These are phyloP conservation scores for Sorex fumeus DNA, from an alignment of 2,113 vertebrate genomes.

Conservation along the genomic window DNA sequence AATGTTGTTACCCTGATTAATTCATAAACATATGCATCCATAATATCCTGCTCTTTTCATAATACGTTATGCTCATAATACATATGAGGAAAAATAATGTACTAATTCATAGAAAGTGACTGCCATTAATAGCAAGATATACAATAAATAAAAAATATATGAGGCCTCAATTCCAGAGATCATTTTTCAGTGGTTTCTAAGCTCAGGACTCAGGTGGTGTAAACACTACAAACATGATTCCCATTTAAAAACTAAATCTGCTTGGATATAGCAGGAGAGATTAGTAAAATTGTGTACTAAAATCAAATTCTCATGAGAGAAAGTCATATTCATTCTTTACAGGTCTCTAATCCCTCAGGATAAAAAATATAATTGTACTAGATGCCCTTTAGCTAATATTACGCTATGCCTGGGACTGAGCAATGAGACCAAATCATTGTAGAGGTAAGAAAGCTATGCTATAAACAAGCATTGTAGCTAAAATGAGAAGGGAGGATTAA, in stretches of 20 bases:
- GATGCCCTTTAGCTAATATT: background rate
- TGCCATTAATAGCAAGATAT: background rate
- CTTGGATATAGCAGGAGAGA: background rate
- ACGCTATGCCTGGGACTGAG: background rate
- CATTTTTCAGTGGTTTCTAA: background rate
- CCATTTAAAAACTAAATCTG: background rate
- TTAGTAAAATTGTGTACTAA: background rate
- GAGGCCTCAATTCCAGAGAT: background rate
- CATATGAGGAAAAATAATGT: background rate
- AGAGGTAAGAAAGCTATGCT: constrained; percentile 37
- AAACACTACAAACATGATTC: background rate
- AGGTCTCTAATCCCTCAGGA: background rate
- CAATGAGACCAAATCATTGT: background rate
- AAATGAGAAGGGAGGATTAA: background rate
- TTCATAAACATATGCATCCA: background rate
- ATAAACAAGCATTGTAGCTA: background rate
- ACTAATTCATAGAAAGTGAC: background rate
- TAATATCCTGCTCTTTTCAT: background rate
- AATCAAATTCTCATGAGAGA: constrained; percentile 14
- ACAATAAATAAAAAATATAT: background rate
- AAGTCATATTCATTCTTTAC: background rate
- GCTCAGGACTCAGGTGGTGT: background rate
- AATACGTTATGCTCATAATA: background rate
- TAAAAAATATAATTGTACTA: background rate
- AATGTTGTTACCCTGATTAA: background rate